Base-by-base conservation (phyloP, 2,797 vertebrate species). In the Spondyliosoma cantharus region DNA sequence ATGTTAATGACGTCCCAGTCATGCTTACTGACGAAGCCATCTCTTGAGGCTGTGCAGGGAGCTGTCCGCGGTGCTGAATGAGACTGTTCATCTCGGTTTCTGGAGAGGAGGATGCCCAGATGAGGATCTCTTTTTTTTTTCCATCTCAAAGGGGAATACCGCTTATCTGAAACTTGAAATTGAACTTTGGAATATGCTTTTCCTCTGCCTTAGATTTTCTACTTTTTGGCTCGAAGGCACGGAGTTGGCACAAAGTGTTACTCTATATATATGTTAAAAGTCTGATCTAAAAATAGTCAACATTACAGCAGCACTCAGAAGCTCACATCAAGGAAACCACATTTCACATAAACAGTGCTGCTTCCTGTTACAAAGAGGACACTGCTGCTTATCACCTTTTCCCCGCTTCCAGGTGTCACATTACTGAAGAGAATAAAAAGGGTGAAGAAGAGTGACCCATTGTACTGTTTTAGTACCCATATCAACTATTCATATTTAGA, bases 31-130 rank as follows among this genome's bases (percentile, higher is more conserved):
- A 71, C 37, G 2, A 58, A 65, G 74, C 58, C 43, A 17, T 70
- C 60, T 81, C 61, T 42, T 1, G 65, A 52, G 68, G 68, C 71
- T 37, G 67, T 42, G 67, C 67, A 27, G 27, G 70, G 76, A 81
- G 81, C 88, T 90, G 86, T 91, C 89, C 79, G 1, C n/a, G 77
- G 78, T 86, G 69, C 88, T 89, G 79, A 87, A 90, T 24, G 50
- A 83, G 48, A 48, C 71, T 60, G 25, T 82, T 79, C 57, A 52
- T 87, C 72, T 85, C 68, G 74, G 46, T 76, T 76, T 83, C 70
- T 63, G 59, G 74, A 66, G 49, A 17, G 27, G 45, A 65, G 68
- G 69, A 72, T 11, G 22, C 62, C 78, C 68, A 25, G 71, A 76
- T 37, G 46, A 76, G 48, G 71, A 8, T 54, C 11, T 68, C 63